Evolutionary conservation across 2,113 vertebrate genomes (phyloP).

Genomic region (Neogale vison): DNA sequence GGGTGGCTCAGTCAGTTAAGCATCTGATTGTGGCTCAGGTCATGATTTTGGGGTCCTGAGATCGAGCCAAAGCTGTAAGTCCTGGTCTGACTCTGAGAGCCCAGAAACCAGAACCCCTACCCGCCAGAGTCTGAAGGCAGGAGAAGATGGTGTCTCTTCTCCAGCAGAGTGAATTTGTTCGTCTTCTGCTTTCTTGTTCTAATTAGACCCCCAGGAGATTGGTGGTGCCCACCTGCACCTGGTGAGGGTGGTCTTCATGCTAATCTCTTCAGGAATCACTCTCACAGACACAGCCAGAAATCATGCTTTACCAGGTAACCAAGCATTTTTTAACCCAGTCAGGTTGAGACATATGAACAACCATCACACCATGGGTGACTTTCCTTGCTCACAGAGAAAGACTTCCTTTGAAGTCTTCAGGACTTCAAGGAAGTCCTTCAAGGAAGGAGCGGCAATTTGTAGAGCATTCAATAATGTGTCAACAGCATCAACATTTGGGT

Average conservation of each 20-base stretch:
- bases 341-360: not conserved
- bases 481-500: not conserved
- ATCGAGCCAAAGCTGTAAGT: not conserved
- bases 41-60: not conserved
- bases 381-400: not conserved
- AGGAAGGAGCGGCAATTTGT: not conserved
- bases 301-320: not conserved
- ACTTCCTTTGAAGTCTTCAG: not conserved
- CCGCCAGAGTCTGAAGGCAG: not conserved
- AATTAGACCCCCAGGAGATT: not conserved
- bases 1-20: not conserved
- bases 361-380: not conserved
- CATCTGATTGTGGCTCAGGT: not conserved
- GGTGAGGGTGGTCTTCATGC: not conserved
- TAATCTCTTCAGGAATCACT: not conserved
- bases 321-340: not conserved
- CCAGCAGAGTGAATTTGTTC: not conserved
- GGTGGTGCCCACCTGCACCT: not conserved
- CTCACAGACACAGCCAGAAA: not conserved
- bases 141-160: not conserved
- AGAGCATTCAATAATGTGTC: not conserved
- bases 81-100: not conserved
- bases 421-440: too few species aligned
- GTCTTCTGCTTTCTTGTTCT: not conserved
- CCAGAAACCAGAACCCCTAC: not conserved